Percentiles rank a stretch among this genome's conserved stretches.
These are phyloP conservation scores for Nasonovia ribisnigri DNA, from an alignment of 2,888 invertebrate genomes.

Conservation along the genomic window DNA sequence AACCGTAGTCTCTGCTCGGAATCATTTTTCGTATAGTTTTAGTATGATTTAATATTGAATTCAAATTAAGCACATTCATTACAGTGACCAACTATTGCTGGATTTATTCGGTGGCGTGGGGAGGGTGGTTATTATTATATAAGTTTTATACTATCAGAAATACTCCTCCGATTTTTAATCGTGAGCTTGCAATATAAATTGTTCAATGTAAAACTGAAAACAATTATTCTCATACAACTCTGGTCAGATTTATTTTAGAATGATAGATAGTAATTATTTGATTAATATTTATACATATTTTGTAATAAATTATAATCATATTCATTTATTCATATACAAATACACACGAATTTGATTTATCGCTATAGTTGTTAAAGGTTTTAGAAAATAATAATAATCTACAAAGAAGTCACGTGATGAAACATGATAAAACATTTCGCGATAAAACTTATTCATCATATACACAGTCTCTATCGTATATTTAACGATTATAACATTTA, in stretches of 20 bases:
- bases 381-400: background rate
- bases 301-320: background rate
- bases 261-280: background rate
- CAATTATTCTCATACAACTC: background rate
- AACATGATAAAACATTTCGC: background rate
- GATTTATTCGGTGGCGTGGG: too few relatives aligned
- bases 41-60: background rate
- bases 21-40: background rate
- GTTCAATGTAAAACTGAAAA: background rate
- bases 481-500: background rate
- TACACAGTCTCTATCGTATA: background rate
- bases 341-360: background rate
- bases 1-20: background rate
- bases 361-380: background rate
- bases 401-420: conserved; percentile 14
- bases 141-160: background rate
- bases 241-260: background rate
- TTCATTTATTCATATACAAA: background rate
- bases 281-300: background rate
- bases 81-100: background rate
- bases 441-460: background rate
- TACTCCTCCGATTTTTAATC: background rate
- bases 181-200: background rate
- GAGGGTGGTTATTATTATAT: too few relatives aligned
- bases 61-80: background rate